phyloP scores from a whole-genome alignment of 2,113 vertebrate genomes.

The Pachyramphus minor region DNA sequence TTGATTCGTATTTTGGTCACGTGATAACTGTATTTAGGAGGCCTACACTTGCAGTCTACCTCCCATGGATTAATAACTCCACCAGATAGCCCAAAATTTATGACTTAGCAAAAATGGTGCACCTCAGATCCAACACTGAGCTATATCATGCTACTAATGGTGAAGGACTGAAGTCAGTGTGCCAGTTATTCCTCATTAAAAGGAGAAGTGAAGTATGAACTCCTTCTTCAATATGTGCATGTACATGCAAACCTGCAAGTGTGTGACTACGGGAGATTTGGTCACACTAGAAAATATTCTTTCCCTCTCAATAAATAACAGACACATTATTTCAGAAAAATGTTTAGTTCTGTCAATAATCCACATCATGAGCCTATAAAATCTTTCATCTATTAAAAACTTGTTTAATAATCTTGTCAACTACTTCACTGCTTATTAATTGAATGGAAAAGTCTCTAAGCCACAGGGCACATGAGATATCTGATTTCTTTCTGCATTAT shows the following conservation, averaged over 20 bases:
- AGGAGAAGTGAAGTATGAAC: not conserved
- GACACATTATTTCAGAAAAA: not conserved
- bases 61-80: not conserved
- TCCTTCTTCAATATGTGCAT: not conserved
- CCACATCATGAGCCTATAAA: not conserved
- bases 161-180: not conserved
- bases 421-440: slow-evolving; percentile 23
- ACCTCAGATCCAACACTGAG: not conserved
- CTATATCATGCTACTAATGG: not conserved
- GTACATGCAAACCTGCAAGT: not conserved
- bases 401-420: slow-evolving; percentile 28
- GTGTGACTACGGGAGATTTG: not conserved
- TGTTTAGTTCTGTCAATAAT: not conserved
- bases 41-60: not conserved
- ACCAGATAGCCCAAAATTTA: not conserved
- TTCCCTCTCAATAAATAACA: not conserved
- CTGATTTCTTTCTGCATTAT: not conserved
- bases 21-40: not conserved
- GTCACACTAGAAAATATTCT: not conserved
- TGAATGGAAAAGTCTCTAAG: slow-evolving; percentile 11
- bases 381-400: not conserved
- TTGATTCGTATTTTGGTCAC: not conserved
- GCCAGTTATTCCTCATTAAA: not conserved
- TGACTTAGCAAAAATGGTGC: not conserved
- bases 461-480: not conserved